phyloP scores from a whole-genome alignment of 2,888 invertebrate genomes.

The Dioctria linearis region DNA sequence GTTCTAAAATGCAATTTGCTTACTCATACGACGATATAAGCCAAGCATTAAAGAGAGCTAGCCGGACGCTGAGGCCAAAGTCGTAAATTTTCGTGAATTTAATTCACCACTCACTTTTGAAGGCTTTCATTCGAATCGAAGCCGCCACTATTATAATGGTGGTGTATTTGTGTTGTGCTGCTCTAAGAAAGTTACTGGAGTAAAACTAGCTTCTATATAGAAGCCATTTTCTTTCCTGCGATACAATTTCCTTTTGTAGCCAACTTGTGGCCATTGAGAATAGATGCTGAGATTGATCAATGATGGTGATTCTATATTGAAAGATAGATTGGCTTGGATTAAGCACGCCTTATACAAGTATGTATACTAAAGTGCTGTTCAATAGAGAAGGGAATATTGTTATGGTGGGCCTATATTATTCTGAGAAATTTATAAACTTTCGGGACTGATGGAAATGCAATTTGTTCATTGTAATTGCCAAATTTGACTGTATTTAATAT shows the following conservation, averaged over 20 bases:
- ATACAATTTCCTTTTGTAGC: slow-evolving; percentile 6
- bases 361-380: background rate
- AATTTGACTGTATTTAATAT: too few species aligned
- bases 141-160: background rate
- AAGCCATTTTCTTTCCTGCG: slow-evolving; percentile 20
- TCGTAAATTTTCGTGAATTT: slow-evolving; percentile 43
- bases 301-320: slow-evolving; percentile 12
- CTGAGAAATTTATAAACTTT: background rate
- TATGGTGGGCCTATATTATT: background rate
- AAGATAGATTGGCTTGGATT: slow-evolving; percentile 11
- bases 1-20: slow-evolving; percentile 44
- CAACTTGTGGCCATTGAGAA: background rate
- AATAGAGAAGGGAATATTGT: background rate
- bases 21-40: slow-evolving; percentile 45
- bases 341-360: slow-evolving; percentile 17
- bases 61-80: slow-evolving; percentile 17
- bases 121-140: slow-evolving; percentile 12
- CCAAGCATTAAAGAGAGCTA: background rate
- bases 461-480: too few species aligned
- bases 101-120: slow-evolving; percentile 41
- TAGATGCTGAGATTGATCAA: slow-evolving; percentile 26
- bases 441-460: background rate
- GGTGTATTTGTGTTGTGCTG: too few species aligned
- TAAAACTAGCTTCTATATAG: background rate
- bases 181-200: slow-evolving; percentile 12